These are phyloP conservation scores for Diplazon laetatorius DNA, from an alignment of 2,888 invertebrate species.

Conservation along the genomic window DNA sequence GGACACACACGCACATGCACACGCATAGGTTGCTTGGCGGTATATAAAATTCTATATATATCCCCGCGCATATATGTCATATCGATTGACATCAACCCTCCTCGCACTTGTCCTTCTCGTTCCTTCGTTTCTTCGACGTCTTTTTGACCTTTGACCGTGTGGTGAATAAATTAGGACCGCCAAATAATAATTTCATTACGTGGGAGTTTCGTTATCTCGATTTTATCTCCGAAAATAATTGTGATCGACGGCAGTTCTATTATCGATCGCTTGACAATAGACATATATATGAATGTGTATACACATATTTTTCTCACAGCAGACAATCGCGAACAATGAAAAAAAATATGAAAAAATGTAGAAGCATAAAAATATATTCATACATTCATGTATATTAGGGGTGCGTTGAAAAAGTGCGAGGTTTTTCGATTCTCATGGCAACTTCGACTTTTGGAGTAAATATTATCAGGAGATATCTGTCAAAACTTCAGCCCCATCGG, in stretches of 20 bases:
- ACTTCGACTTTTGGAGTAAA: too few species aligned
- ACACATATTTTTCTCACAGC: too few species aligned
- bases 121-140: slow-evolving; percentile 14
- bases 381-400: too few species aligned
- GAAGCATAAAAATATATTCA: too few species aligned
- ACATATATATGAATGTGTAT: too few species aligned
- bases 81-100: slow-evolving; percentile 57
- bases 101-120: slow-evolving; percentile 31
- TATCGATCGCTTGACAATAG: neutral
- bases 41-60: slow-evolving; percentile 46
- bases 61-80: slow-evolving; percentile 43
- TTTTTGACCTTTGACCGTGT: slow-evolving; percentile 46
- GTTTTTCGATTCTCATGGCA: too few species aligned
- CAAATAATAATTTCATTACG: slow-evolving; percentile 1
- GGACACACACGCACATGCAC: neutral
- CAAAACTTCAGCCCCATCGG: too few species aligned
- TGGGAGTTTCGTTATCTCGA: neutral
- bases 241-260: neutral
- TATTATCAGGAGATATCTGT: too few species aligned
- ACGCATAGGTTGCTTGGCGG: neutral
- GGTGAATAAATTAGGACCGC: slow-evolving; percentile 17
- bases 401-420: too few species aligned
- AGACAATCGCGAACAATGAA: too few species aligned
- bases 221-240: neutral
- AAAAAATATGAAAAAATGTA: too few species aligned